Evolutionary conservation across 2,113 vertebrate genomes (phyloP), one percentile per base, ranked within the genome.

Genomic region (Psilopogon haemacephalus): DNA sequence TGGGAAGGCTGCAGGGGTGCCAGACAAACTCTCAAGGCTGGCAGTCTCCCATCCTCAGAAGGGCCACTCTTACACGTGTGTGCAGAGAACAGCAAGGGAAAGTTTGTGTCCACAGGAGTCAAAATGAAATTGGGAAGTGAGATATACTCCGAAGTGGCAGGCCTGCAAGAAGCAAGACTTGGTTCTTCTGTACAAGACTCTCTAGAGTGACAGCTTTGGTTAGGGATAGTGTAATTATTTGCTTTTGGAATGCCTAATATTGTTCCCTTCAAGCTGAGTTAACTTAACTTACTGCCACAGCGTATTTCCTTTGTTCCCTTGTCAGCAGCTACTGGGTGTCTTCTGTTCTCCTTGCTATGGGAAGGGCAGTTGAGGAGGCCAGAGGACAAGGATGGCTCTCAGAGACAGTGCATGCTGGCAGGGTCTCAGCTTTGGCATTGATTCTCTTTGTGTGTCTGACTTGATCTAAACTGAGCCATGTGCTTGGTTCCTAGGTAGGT

Each of bases 211-310:
- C 92, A 94, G 27, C 35, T 92, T 88, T 72, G 48, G 80, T 90
- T 86, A 84, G 44, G 70, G 38, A 21, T 12, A 56, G 27, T 33
- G 30, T 86, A 90, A 88, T 86, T 86, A 77, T 52, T 91, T 81
- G 60, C 77, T 75, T 89, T 92, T 89, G 84, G 72, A 89, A 87
- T 58, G 77, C 58, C 72, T 92, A 48, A 78, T 95, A 78, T 71
- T 48, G 54, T 84, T 89, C 84, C 86, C 87, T 91, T 95, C 58
- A 17, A 86, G 63, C 58, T 44, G 62, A 73, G 73, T 91, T 87
- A 89, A 68, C 35, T 69, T 85, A 65, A 71, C 35, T 70, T 85
- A 70, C 67, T 81, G 44, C 77, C 77, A 62, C 46, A 77, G 33
- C 40, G 6, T 59, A 63, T 89, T 82, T 63, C 11, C 32, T 80